These are phyloP conservation scores for Origma solitaria DNA, from an alignment of 2,113 vertebrate species.

Conservation along the genomic window DNA sequence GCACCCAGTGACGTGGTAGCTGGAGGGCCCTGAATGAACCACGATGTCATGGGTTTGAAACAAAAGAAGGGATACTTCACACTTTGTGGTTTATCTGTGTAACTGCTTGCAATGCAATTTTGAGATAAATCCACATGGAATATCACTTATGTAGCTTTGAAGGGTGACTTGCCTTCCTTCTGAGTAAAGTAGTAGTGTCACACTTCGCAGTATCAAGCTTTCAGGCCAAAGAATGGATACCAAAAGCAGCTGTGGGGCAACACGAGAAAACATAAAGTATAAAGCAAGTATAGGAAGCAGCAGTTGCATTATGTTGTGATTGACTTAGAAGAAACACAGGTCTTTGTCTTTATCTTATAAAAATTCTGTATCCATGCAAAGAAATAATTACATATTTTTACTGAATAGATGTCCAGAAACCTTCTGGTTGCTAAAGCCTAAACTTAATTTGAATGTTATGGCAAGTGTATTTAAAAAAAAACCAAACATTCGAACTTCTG, in stretches of 20 bases:
- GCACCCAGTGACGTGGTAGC: neutral
- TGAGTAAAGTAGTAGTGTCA: neutral
- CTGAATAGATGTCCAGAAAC: neutral
- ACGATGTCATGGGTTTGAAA: neutral
- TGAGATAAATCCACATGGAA: neutral
- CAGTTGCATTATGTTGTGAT: neutral
- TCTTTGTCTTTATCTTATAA: neutral
- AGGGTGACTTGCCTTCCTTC: neutral
- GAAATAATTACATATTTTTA: neutral
- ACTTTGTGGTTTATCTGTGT: neutral
- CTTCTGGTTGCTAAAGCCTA: neutral
- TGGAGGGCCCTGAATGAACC: neutral
- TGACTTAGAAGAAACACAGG: neutral
- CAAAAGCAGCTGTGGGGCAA: neutral
- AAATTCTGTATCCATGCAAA: neutral
- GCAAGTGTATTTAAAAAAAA: neutral
- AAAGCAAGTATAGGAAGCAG: neutral
- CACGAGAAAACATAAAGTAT: neutral
- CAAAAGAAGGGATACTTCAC: neutral
- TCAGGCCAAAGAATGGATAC: neutral
- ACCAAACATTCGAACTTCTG: neutral
- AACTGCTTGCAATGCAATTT: neutral
- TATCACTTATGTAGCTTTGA: neutral
- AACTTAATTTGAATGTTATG: neutral
- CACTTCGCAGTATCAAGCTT: neutral